Evolutionary conservation across 2,888 invertebrate species (phyloP).

Genomic region (Blastobasis lacticolella): DNA sequence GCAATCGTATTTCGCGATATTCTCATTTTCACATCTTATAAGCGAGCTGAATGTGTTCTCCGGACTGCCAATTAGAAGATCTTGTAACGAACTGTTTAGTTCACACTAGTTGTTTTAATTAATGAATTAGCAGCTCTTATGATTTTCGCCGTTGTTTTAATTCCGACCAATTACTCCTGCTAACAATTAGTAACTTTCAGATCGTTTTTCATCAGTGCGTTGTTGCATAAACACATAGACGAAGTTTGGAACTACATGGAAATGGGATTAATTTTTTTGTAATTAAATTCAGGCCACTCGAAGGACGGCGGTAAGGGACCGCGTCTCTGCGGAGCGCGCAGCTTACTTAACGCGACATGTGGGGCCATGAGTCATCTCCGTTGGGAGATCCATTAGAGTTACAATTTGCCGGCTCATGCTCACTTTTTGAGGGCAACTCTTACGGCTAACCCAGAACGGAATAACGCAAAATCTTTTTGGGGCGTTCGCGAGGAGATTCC

Average conservation of each 20-base stretch:
- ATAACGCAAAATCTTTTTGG: conserved; percentile 17
- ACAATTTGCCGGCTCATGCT: conserved; percentile 58
- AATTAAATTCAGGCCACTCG: too few species aligned
- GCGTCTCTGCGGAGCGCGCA: too few species aligned
- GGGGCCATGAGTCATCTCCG: conserved; percentile 55
- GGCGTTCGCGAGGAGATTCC: conserved; percentile 12
- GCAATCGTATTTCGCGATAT: not conserved
- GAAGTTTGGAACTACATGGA: too few species aligned
- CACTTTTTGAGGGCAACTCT: conserved; percentile 46
- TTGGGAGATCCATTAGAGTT: conserved; percentile 55
- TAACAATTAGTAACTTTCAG: conserved; percentile 5
- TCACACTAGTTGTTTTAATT: conserved; percentile 9
- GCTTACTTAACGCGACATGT: conserved; percentile 44
- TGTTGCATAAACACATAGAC: too few species aligned
- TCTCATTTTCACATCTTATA: too few species aligned
- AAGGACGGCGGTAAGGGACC: too few species aligned
- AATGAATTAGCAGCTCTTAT: conserved; percentile 27
- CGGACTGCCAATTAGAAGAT: conserved; percentile 4
- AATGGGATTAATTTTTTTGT: too few species aligned
- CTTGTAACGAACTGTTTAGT: conserved; percentile 21
- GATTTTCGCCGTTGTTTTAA: conserved; percentile 35
- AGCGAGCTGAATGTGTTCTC: not conserved
- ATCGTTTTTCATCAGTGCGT: too few species aligned
- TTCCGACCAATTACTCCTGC: conserved; percentile 41
- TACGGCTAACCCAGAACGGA: conserved; percentile 25